phyloP scores from a whole-genome alignment of 2,888 invertebrate genomes.

The Deladenus siricidicola region DNA sequence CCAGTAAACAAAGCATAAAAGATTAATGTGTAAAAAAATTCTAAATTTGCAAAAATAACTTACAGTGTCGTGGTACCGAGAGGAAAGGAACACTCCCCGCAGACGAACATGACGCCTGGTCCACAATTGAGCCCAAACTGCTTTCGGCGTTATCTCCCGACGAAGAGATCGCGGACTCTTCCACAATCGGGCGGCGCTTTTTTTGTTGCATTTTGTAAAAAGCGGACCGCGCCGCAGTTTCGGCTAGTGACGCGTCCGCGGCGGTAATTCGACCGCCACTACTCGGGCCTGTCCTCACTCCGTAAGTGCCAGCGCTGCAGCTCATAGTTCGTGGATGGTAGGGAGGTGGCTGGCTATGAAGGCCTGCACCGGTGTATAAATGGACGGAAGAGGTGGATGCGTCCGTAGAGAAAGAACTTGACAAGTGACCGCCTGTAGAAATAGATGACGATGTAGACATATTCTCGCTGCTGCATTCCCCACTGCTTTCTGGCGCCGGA shows the following conservation, averaged over 20 bases:
- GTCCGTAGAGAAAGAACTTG: not conserved
- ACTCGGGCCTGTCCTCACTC: no score
- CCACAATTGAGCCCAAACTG: constrained; percentile 10
- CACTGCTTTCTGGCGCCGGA: no score
- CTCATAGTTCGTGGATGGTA: no score
- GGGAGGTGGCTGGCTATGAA: not conserved
- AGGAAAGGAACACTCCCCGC: constrained; percentile 16
- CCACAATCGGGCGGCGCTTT: not conserved
- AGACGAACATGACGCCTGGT: constrained; percentile 15
- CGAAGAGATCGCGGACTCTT: not conserved
- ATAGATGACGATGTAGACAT: constrained; percentile 1
- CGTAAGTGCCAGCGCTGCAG: not conserved
- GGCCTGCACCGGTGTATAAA: not conserved
- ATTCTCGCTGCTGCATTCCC: constrained; percentile 1
- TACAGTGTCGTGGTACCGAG: constrained; percentile 22
- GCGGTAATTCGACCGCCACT: no score
- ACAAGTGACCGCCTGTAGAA: constrained; percentile 4
- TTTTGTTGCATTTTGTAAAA: no score
- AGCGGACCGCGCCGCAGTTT: no score
- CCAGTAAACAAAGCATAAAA: no score
- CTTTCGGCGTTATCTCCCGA: not conserved
- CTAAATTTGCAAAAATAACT: not conserved
- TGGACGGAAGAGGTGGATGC: not conserved
- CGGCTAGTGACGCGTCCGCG: no score
- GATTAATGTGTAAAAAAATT: no score